Evolutionary conservation across 2,888 invertebrate species (phyloP), one percentile per base, ranked within the genome.

Genomic region (Melangyna quadrimaculata): DNA sequence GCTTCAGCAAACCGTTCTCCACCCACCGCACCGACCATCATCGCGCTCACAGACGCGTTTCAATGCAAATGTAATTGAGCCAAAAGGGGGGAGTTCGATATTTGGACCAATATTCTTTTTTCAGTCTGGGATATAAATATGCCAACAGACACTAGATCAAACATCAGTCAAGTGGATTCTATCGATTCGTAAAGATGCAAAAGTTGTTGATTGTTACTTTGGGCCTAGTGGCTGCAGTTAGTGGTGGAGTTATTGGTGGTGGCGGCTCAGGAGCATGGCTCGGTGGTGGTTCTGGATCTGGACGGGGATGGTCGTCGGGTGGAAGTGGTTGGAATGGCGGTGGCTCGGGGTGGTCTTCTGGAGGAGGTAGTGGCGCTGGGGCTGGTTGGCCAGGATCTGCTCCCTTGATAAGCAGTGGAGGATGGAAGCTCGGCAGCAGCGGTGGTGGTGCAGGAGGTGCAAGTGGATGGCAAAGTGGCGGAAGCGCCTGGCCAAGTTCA

Each of bases 251-350:
- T 22, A 79, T 83, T 22, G 78, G 86, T 24, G 69, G 80, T n/a
- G 80, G 81, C 19, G 61, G 79, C 5, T 73, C 80, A 19, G 80
- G 81, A 22, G 79, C 51, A 32, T 88, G 88, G 57, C 79, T 87
- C n/a, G 88, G 88, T 35, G 88, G 89, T 7, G 87, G 89, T 19
- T 57, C 87, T 10, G 87, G 88, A 32, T 72, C 86, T 32, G 87
- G 55, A 74, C 78, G 77, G 19, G 55, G 65, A 40, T 63, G 48
- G 40, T 55, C 53, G 35, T 79, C 84, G 2, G 72, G 72, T 24
- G 88, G 88, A 82, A 87, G 32, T 75, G 90, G 81, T 3, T 78
- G 89, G 69, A 87, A 86, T 61, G 88, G 88, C 8, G 87, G 87
- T 27, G 81, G 87, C 6, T 72, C 73, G 17, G 74, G 78, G 9